Base-by-base conservation (phyloP, 37 sponge, comb jelly and placozoan species). In the Amphimedon queenslandica region DNA sequence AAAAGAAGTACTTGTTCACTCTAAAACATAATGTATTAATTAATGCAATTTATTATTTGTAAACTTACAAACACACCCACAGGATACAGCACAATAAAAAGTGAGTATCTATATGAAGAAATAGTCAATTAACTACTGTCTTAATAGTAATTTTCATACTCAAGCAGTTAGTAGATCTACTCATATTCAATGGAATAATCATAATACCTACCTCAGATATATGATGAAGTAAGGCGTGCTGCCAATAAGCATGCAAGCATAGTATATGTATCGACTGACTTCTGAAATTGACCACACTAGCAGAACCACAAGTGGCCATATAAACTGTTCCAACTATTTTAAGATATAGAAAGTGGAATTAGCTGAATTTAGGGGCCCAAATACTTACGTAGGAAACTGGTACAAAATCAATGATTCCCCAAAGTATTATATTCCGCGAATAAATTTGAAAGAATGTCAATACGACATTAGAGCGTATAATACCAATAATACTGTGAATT, bases 31-130 rank as follows among this genome's bases (percentile, higher is more conserved):
- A 28, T 27, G 29, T n/a, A n/a, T n/a, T 18, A 40, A 6, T 66
- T 43, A 18, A 67, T 3, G 31, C 10, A 23, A 24, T n/a, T n/a
- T n/a, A n/a, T n/a, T n/a, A n/a, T n/a, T n/a, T n/a, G n/a, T n/a
- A n/a, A n/a, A 76, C 91, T 84, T 37, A 93, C 96, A 70, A 82
- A 39, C 2, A 98, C 93, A 18, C 99, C 99, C 18, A 87, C 38
- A 27, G 99, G 99, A 69, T 98, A 98, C 34, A 98, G 90, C 20
- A 92, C 69, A 40, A 82, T 88, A 82, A 98, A 98, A 71, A 92
- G 76, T 23, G 99, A 83, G 75, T 98, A 98, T 68, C 98, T 84
- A 70, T 1, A 76, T 21, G 8, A 47, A 8, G 13, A 13, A 18
- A 18, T n/a, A n/a, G n/a, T n/a, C n/a, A n/a, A n/a, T n/a, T n/a